These are phyloP conservation scores for Drosophila ercepeae DNA, from an alignment of 1,140 invertebrate genomes.

Conservation along the genomic window DNA sequence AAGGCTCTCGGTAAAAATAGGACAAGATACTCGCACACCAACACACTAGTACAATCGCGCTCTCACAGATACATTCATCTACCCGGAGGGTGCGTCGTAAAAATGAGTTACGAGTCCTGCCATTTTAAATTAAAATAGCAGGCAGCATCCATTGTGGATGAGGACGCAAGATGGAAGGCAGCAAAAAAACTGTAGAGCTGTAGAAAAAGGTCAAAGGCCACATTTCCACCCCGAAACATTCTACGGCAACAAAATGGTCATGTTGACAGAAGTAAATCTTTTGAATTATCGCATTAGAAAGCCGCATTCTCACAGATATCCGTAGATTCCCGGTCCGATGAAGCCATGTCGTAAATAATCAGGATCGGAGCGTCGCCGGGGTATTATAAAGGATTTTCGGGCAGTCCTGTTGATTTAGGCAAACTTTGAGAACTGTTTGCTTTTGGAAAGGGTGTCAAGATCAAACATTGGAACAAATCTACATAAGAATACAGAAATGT, in stretches of 20 bases:
- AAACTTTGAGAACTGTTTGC: constrained; percentile 31
- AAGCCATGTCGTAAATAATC: constrained; percentile 82
- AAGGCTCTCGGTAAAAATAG: constrained; percentile 73
- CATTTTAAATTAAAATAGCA: constrained; percentile 83
- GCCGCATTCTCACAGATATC: constrained; percentile 65
- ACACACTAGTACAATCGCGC: constrained; percentile 8
- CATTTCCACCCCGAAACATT: constrained; percentile 65
- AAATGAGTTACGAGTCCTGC: constrained; percentile 83
- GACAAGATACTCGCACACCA: constrained; percentile 62
- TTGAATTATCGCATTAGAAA: constrained; percentile 83
- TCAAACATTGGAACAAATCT: background rate
- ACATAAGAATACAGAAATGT: background rate
- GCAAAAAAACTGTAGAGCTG: constrained; percentile 56
- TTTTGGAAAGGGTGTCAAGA: constrained; percentile 27
- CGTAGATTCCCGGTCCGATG: constrained; percentile 60
- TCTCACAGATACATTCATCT: constrained; percentile 30
- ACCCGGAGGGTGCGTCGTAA: constrained; percentile 78
- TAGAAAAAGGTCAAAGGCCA: constrained; percentile 75
- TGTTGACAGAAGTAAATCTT: constrained; percentile 84
- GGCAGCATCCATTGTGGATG: constrained; percentile 57
- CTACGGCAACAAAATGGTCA: constrained; percentile 71
- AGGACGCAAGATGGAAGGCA: constrained; percentile 53
- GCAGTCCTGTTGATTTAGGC: constrained; percentile 60
- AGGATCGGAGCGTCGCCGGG: constrained; percentile 51
- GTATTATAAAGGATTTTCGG: constrained; percentile 79